A percentile compares a stretch with the other conserved stretches of the same genome.
Conservation (phyloP, 2,888 invertebrate species). For the Kuschelorhynchus macadamiae region DNA sequence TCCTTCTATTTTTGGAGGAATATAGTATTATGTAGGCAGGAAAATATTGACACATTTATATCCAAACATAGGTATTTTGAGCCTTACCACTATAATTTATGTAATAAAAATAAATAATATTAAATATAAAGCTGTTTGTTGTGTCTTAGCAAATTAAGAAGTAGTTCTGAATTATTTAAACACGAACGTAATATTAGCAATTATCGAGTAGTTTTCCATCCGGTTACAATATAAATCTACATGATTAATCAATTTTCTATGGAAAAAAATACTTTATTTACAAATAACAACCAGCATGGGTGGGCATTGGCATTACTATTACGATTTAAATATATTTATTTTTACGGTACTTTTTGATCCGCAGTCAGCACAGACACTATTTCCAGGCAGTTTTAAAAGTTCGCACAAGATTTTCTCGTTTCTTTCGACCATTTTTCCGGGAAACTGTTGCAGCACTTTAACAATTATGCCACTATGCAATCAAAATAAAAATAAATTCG, state of each 20-base stretch:
- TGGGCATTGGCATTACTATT: slow-evolving; percentile 2
- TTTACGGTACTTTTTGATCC: slow-evolving; percentile 81
- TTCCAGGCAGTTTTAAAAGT: slow-evolving; percentile 83
- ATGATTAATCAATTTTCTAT: background rate
- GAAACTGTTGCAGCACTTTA: background rate
- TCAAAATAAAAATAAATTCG: slow-evolving; percentile 49
- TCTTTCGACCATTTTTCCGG: slow-evolving; percentile 78
- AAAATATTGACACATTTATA: no score
- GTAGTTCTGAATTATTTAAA: no score
- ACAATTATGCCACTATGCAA: slow-evolving; percentile 37
- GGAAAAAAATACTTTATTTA: slow-evolving; percentile 54
- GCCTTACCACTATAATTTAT: no score
- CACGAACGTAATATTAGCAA: no score
- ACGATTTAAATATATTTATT: background rate
- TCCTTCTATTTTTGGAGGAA: no score
- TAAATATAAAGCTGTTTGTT: no score
- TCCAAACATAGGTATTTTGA: no score
- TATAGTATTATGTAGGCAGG: no score
- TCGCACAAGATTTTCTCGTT: slow-evolving; percentile 85
- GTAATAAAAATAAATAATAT: no score
- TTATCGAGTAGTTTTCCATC: no score
- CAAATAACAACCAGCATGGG: slow-evolving; percentile 45
- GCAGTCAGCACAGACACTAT: slow-evolving; percentile 89
- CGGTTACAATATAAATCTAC: no score
- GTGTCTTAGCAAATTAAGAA: no score